Percentiles rank a stretch among this genome's conserved stretches.
phyloP scores from a whole-genome alignment of 2,113 vertebrate species.

The Silurus glanis region DNA sequence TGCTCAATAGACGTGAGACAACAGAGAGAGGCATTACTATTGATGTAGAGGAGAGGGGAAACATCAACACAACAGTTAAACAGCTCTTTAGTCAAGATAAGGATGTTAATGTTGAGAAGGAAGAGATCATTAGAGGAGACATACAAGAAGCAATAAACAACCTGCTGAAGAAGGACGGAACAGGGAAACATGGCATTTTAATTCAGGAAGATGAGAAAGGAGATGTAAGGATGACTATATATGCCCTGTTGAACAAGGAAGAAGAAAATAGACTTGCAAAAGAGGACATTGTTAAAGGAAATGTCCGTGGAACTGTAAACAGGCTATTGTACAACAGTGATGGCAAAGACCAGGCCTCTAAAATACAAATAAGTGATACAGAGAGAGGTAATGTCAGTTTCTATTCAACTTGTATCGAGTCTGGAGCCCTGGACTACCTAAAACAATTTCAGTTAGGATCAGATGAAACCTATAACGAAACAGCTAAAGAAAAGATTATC shows the following conservation, averaged over 20 bases:
- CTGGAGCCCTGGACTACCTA: conserved; percentile 86
- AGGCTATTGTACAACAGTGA: conserved; percentile 76
- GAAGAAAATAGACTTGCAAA: conserved; percentile 64
- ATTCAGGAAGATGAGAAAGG: conserved; percentile 91
- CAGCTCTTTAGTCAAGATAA: conserved; percentile 80
- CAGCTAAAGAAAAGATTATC: conserved; percentile 75
- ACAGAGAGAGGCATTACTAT: conserved; percentile 75
- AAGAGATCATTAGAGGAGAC: conserved; percentile 82
- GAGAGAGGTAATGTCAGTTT: conserved; percentile 91
- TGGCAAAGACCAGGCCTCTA: conserved; percentile 67
- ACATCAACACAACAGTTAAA: conserved; percentile 80
- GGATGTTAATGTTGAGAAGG: conserved; percentile 75
- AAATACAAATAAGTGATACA: conserved; percentile 73
- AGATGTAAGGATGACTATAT: conserved; percentile 89
- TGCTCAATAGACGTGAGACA: conserved; percentile 76
- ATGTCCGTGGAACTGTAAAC: conserved; percentile 79
- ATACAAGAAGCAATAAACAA: conserved; percentile 86
- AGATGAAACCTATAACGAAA: conserved; percentile 60
- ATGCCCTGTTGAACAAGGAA: conserved; percentile 84
- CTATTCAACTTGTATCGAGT: conserved; percentile 90
- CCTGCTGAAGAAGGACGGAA: conserved; percentile 75
- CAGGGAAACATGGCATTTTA: conserved; percentile 83
- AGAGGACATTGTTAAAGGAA: conserved; percentile 81
- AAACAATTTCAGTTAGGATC: conserved; percentile 77
- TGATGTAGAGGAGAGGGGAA: conserved; percentile 81